A percentile compares a stretch with the other conserved stretches of the same genome.
These are phyloP conservation scores for Platycheirus albimanus DNA, from an alignment of 2,888 invertebrate genomes.

Conservation along the genomic window DNA sequence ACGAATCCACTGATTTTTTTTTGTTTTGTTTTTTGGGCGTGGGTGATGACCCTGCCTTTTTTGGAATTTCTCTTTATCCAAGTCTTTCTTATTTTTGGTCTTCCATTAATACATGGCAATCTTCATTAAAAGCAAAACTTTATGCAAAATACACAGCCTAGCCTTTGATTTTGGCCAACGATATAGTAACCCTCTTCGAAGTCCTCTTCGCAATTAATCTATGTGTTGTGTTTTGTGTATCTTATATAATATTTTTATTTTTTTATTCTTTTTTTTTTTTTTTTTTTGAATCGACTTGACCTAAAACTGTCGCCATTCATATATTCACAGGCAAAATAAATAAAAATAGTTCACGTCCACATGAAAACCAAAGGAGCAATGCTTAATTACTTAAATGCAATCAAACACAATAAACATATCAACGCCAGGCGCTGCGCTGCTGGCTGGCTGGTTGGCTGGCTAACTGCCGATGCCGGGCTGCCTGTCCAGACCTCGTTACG, in stretches of 20 bases:
- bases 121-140: constrained; percentile 27
- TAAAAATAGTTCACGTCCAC: constrained; percentile 36
- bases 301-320: constrained; percentile 70
- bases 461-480: background rate
- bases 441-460: background rate
- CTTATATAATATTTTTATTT: too few species aligned
- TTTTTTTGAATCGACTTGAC: constrained; percentile 58
- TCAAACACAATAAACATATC: constrained; percentile 73
- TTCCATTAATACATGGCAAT: background rate
- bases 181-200: constrained; percentile 3
- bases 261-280: background rate
- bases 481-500: constrained; percentile 65
- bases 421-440: constrained; percentile 50
- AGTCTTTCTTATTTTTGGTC: constrained; percentile 6
- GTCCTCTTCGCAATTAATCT: constrained; percentile 31
- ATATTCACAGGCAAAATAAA: constrained; percentile 62
- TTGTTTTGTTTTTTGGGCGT: constrained; percentile 26
- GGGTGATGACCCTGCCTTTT: constrained; percentile 49
- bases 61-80: constrained; percentile 48
- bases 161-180: constrained; percentile 48
- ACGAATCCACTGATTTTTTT: constrained; percentile 1
- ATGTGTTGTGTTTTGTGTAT: background rate
- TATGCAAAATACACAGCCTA: constrained; percentile 43
- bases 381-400: constrained; percentile 74
- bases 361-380: constrained; percentile 53